These are phyloP conservation scores for Apis cerana DNA, from an alignment of 1,140 invertebrate species.

Conservation along the genomic window DNA sequence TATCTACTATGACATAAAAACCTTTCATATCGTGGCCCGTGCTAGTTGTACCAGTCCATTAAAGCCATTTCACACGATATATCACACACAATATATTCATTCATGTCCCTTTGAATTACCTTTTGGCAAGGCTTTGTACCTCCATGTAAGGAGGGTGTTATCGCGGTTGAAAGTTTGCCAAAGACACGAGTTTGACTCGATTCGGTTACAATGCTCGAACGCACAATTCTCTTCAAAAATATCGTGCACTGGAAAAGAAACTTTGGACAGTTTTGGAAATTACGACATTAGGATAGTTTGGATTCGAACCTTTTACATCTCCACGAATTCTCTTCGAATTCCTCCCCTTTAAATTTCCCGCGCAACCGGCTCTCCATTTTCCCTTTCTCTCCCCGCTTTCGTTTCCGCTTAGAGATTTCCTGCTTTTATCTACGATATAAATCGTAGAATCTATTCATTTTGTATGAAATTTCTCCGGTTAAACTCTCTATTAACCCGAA, in stretches of 20 bases:
- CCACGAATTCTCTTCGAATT: not conserved
- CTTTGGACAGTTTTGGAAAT: conserved; percentile 65
- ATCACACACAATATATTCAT: conserved; percentile 7
- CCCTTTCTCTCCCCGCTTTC: too few species aligned
- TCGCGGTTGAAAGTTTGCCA: conserved; percentile 58
- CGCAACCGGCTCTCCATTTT: too few species aligned
- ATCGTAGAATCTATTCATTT: too few species aligned
- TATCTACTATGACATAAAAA: not conserved
- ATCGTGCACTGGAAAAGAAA: conserved; percentile 25
- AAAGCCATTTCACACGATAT: conserved; percentile 11
- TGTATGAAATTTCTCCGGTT: too few species aligned
- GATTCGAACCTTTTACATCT: conserved; percentile 6
- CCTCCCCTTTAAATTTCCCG: too few species aligned
- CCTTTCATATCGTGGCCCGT: not conserved
- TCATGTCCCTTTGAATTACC: conserved; percentile 32
- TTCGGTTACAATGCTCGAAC: conserved; percentile 52
- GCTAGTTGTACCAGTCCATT: not conserved
- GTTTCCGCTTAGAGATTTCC: too few species aligned
- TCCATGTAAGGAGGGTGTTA: conserved; percentile 29
- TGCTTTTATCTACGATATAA: too few species aligned
- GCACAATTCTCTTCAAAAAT: conserved; percentile 55
- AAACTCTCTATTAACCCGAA: too few species aligned
- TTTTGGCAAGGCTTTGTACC: conserved; percentile 39
- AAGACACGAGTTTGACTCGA: conserved; percentile 56
- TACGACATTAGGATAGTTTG: conserved; percentile 19